A percentile compares a stretch with the other conserved stretches of the same genome.
These are phyloP conservation scores for Druceiella hillmani DNA, from an alignment of 2,888 invertebrate species.

Conservation along the genomic window DNA sequence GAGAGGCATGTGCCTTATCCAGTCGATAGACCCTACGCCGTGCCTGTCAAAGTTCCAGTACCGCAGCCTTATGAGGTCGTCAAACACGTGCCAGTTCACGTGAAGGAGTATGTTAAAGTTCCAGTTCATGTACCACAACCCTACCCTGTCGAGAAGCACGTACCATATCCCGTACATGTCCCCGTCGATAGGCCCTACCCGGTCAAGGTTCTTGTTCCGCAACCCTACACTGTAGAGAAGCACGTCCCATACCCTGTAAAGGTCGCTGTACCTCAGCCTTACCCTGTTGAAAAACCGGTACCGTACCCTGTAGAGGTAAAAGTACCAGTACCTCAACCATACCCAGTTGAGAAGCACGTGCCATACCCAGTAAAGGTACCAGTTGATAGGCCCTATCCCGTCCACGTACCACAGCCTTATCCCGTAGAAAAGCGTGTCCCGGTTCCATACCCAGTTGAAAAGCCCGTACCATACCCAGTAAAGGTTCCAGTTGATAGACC, in stretches of 20 bases:
- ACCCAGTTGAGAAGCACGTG: slow-evolving; percentile 62
- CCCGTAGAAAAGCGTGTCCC: slow-evolving; percentile 58
- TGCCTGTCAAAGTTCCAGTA: slow-evolving; percentile 63
- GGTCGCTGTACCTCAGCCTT: slow-evolving; percentile 69
- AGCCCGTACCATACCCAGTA: slow-evolving; percentile 57
- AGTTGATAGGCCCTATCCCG: slow-evolving; percentile 65
- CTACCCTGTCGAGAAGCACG: slow-evolving; percentile 74
- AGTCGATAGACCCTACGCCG: slow-evolving; percentile 61
- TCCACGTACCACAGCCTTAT: slow-evolving; percentile 59
- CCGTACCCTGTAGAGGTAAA: slow-evolving; percentile 68
- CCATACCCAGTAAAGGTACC: slow-evolving; percentile 63
- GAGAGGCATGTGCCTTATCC: slow-evolving; percentile 58
- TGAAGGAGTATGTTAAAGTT: slow-evolving; percentile 74
- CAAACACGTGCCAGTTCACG: slow-evolving; percentile 64
- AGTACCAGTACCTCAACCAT: slow-evolving; percentile 70
- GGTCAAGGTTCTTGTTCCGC: slow-evolving; percentile 72
- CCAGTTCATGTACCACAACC: slow-evolving; percentile 71
- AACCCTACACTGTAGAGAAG: slow-evolving; percentile 77
- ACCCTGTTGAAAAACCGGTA: slow-evolving; percentile 71
- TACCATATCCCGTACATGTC: slow-evolving; percentile 64
- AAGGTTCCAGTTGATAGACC: slow-evolving; percentile 59
- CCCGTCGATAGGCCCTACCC: slow-evolving; percentile 74
- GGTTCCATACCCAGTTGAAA: slow-evolving; percentile 58
- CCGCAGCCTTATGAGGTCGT: slow-evolving; percentile 68
- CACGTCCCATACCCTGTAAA: slow-evolving; percentile 69